phyloP scores from a whole-genome alignment of 1,140 invertebrate genomes.

The Chrysopa pallens region DNA sequence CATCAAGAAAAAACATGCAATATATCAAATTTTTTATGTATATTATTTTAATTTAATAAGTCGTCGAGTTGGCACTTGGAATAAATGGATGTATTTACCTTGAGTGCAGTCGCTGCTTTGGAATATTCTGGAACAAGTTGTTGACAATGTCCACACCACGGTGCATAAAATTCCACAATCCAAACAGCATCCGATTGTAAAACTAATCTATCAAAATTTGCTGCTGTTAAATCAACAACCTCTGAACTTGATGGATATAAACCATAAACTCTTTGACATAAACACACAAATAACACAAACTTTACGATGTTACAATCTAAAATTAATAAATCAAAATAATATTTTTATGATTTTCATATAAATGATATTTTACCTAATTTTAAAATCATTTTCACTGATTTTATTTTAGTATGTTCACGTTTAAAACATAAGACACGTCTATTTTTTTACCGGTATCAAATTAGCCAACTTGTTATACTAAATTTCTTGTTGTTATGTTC shows the following conservation, averaged over 20 bases:
- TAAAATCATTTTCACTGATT: too few species aligned
- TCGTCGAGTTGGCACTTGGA: not conserved
- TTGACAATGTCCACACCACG: conserved; percentile 84
- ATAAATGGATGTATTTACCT: conserved; percentile 30
- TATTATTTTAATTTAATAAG: not conserved
- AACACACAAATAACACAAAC: too few species aligned
- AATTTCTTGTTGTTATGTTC: too few species aligned
- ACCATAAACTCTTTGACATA: not conserved
- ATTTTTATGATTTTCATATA: too few species aligned
- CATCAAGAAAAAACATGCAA: not conserved
- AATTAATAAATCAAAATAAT: too few species aligned
- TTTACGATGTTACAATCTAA: too few species aligned
- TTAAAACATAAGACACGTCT: too few species aligned
- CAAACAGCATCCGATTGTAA: conserved; percentile 70
- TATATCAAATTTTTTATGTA: too few species aligned
- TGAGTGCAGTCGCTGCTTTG: conserved; percentile 73
- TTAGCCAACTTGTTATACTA: too few species aligned
- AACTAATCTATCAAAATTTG: conserved; percentile 81
- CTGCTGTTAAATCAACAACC: conserved; percentile 78
- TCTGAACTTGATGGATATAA: conserved; percentile 66
- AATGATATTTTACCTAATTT: too few species aligned
- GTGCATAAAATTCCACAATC: conserved; percentile 90
- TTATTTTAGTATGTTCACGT: too few species aligned
- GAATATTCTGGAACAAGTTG: conserved; percentile 70
- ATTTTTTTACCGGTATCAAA: too few species aligned